A percentile compares a stretch with the other conserved stretches of the same genome.
These are phyloP conservation scores for Kobus ellipsiprymnus DNA, from an alignment of 2,113 vertebrate genomes.

Conservation along the genomic window DNA sequence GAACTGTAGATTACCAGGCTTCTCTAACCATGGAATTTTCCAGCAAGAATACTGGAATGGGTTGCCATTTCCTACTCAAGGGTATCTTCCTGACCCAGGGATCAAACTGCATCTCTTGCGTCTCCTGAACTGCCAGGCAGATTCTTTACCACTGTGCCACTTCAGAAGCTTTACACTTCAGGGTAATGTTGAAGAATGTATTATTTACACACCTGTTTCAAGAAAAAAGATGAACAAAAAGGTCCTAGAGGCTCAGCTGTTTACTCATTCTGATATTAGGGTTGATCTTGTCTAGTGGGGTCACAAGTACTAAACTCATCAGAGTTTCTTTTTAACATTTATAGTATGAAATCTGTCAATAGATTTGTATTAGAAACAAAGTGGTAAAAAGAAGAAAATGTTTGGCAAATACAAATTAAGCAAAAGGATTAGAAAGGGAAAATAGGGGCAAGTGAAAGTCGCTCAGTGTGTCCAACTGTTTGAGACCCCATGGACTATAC, in stretches of 20 bases:
- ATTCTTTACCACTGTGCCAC: neutral
- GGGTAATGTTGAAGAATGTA: slow-evolving; percentile 35
- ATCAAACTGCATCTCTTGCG: neutral
- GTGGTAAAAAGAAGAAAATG: neutral
- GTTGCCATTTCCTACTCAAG: neutral
- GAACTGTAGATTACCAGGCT: neutral
- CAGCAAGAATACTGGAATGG: neutral
- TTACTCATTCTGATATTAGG: slow-evolving; percentile 10
- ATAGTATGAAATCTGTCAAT: slow-evolving; percentile 25
- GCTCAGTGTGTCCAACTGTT: neutral
- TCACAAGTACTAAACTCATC: slow-evolving; percentile 4
- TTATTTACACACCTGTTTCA: slow-evolving; percentile 44
- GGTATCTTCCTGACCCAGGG: neutral
- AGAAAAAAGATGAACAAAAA: slow-evolving; percentile 33
- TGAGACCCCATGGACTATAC: neutral
- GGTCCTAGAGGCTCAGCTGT: neutral
- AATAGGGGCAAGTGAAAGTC: neutral
- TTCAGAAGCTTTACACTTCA: neutral
- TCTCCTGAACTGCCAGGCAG: neutral
- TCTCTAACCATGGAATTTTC: neutral
- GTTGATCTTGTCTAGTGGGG: slow-evolving; percentile 9
- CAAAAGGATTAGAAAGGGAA: neutral
- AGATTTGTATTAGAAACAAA: slow-evolving; percentile 33
- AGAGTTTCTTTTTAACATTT: slow-evolving; percentile 42
- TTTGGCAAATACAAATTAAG: neutral